These are phyloP conservation scores for Grammomys dolichurus DNA, from an alignment of 2,113 vertebrate genomes.

Conservation along the genomic window DNA sequence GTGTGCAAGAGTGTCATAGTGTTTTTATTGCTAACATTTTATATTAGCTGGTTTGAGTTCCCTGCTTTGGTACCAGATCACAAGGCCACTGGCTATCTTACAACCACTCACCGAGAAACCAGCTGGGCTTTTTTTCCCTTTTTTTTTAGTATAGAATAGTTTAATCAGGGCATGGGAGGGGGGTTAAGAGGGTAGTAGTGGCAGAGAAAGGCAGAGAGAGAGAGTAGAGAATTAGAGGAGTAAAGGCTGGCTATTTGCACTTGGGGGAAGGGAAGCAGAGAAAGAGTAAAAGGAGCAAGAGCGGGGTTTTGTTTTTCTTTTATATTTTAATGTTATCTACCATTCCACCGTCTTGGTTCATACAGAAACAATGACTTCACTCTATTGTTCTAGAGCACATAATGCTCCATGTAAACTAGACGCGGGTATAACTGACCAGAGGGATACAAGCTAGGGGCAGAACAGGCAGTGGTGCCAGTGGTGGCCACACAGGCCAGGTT, in stretches of 20 bases:
- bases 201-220: too few species aligned
- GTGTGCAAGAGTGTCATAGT: background rate
- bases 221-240: too few species aligned
- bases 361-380: background rate
- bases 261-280: too few species aligned
- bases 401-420: background rate
- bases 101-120: background rate
- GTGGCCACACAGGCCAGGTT: too few species aligned
- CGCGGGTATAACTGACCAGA: background rate
- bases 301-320: background rate
- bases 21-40: background rate
- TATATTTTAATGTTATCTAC: background rate
- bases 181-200: too few species aligned
- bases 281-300: too few species aligned
- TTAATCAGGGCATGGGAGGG: too few species aligned
- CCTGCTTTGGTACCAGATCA: too few species aligned
- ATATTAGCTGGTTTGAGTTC: background rate
- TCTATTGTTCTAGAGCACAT: fast-evolving
- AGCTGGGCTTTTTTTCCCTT: background rate
- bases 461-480: background rate
- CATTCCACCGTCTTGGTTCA: background rate
- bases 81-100: background rate
- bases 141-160: too few species aligned
- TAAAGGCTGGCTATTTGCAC: too few species aligned
- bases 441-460: background rate